Conservation (phyloP, 2,888 invertebrate genomes). For the Nymphalis c-album region DNA sequence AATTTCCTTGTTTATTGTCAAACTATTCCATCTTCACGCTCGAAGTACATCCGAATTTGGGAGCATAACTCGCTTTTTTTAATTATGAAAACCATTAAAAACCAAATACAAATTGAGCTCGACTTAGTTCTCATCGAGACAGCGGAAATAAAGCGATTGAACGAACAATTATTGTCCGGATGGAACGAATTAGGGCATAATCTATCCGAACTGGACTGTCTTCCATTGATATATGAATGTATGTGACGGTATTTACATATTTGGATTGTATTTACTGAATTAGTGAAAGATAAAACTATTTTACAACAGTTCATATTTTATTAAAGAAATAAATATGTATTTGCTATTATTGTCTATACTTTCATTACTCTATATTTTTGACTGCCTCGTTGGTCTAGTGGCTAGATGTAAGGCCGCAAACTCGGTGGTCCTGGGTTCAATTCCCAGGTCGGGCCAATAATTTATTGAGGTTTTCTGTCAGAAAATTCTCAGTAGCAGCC, state of each 20-base stretch:
- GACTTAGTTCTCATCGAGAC: not conserved
- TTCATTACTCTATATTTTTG: too few relatives aligned
- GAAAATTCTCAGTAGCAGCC: too few relatives aligned
- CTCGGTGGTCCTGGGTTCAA: too few relatives aligned
- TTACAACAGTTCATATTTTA: too few relatives aligned
- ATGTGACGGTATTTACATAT: not conserved
- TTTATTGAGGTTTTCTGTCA: too few relatives aligned
- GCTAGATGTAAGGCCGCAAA: too few relatives aligned
- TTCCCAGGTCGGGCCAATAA: too few relatives aligned
- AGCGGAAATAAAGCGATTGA: slow-evolving; percentile 24
- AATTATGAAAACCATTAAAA: not conserved
- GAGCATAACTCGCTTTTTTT: not conserved
- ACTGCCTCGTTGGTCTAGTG: too few relatives aligned
- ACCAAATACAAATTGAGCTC: not conserved
- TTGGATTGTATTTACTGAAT: not conserved
- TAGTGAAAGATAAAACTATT: not conserved
- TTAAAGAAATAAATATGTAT: too few relatives aligned
- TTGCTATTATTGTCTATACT: too few relatives aligned
- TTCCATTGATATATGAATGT: not conserved
- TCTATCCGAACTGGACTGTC: not conserved
- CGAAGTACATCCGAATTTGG: not conserved
- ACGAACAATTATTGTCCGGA: slow-evolving; percentile 30
- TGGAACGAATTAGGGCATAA: not conserved
- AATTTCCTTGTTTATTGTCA: too few relatives aligned
- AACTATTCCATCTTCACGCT: too few relatives aligned